Conservation (phyloP, 2,797 vertebrate species). For the Antennarius maculatus region DNA sequence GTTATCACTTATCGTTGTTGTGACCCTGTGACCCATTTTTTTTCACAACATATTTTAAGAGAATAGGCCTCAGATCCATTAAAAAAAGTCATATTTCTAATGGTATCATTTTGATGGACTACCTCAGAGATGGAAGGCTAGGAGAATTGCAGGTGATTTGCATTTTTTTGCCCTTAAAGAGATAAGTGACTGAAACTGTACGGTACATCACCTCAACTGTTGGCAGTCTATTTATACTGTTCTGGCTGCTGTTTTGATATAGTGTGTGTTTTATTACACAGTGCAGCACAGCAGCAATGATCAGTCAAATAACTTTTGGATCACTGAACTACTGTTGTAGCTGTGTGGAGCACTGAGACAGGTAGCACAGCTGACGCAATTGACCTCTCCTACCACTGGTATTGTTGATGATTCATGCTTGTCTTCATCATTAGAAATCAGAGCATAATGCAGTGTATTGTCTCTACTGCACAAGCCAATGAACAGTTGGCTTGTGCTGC, state of each 20-base stretch:
- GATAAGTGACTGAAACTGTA: slow-evolving; percentile 41
- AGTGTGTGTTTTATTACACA: slow-evolving; percentile 12
- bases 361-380: slow-evolving; percentile 9
- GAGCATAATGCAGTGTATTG: background rate
- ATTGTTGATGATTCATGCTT: background rate
- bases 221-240: slow-evolving; percentile 22
- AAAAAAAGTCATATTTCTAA: slow-evolving; percentile 15
- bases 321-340: slow-evolving; percentile 1
- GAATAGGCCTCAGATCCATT: slow-evolving; percentile 14
- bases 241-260: slow-evolving; percentile 14
- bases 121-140: slow-evolving; percentile 27
- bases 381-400: background rate
- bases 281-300: slow-evolving; percentile 22
- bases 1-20: too few species aligned
- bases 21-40: too few species aligned
- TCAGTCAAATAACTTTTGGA: slow-evolving; percentile 14
- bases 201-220: slow-evolving; percentile 30
- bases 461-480: slow-evolving; percentile 9
- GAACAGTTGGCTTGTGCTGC: background rate
- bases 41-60: background rate
- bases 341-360: slow-evolving; percentile 25
- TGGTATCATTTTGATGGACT: slow-evolving; percentile 26
- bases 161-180: slow-evolving; percentile 53
- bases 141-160: slow-evolving; percentile 35
- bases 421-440: slow-evolving; percentile 4